Evolutionary conservation across 2,888 invertebrate genomes (phyloP), one percentile per base, ranked within the genome.

Genomic region (Petrolisthes cinctipes): DNA sequence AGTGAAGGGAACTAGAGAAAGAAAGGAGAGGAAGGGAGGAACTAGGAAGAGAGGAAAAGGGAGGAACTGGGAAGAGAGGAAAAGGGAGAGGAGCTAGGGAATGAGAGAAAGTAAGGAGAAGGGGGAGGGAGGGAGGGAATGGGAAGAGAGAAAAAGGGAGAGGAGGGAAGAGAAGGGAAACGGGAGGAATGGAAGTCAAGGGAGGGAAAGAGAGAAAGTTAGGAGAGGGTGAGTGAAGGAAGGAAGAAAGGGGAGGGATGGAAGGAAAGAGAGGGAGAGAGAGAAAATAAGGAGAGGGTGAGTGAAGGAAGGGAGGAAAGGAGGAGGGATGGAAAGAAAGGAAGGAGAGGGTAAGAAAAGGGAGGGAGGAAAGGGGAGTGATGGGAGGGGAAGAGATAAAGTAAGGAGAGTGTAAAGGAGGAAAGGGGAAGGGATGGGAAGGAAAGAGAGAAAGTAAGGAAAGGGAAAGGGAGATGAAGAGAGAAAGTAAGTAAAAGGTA

Each of bases 271-370:
- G 23, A 71, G 23, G 23, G 5, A 14, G 14, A 71, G 23, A 2
- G 14, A 9, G 71, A 5, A 71, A 9, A 9, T 4, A 71, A 71
- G 14, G 6, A 71, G 23, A 23, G 23, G 71, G 23, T 5, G 71
- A 71, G 11, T n/a, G n/a, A n/a, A n/a, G 7, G 17, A 11, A 11
- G 7, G 7, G 9, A 61, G 66, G 66, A 7, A 11, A 7, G 9
- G 9, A 11, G 66, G 66, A 11, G 9, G 66, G 66, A 7, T 14
- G 17, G 17, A 61, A 7, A 14, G 17, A 61, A 61, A 61, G 66
- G 17, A 75, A 51, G 51, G 75, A 75, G 75, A 75, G 75, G 51
- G 75, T n/a, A n/a, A n/a, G n/a, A n/a, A n/a, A n/a, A n/a, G n/a
- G n/a, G 75, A 75, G 75, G 51, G 75, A 75, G 73, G 6, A 17